Conservation (phyloP, 2,797 vertebrate species). For the Acanthopagrus latus region DNA sequence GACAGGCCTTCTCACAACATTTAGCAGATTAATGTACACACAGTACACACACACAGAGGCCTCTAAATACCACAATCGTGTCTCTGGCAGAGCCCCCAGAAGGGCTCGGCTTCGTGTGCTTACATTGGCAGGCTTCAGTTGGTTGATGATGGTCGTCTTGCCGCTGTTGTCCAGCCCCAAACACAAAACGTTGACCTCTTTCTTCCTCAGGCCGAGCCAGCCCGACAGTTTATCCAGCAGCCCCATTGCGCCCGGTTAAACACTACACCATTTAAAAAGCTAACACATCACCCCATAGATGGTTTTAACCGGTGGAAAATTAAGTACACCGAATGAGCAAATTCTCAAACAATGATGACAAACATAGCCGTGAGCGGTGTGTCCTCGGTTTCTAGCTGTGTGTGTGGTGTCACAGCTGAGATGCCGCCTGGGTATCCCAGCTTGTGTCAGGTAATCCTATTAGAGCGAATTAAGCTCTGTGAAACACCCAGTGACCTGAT, state of each 20-base stretch:
- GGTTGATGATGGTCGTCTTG: slow-evolving; percentile 99
- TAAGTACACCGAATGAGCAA: slow-evolving; percentile 10
- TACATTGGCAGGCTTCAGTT: slow-evolving; percentile 95
- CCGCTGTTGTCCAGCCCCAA: slow-evolving; percentile 98
- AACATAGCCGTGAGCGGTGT: slow-evolving; percentile 29
- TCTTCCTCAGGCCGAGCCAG: slow-evolving; percentile 96
- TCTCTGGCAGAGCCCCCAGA: neutral
- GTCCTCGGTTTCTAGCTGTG: slow-evolving; percentile 27
- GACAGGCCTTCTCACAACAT: slow-evolving; percentile 36
- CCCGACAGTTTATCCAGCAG: slow-evolving; percentile 94
- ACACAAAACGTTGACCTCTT: slow-evolving; percentile 96
- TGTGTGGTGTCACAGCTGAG: slow-evolving; percentile 47
- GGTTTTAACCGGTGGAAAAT: slow-evolving; percentile 19
- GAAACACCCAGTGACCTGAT: slow-evolving; percentile 66
- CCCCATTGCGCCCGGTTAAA: slow-evolving; percentile 86
- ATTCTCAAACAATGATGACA: slow-evolving; percentile 8
- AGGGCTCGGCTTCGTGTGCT: slow-evolving; percentile 71
- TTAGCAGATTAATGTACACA: neutral
- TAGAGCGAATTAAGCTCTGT: slow-evolving; percentile 74
- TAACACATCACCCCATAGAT: slow-evolving; percentile 63
- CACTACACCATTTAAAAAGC: slow-evolving; percentile 24
- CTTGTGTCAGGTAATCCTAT: slow-evolving; percentile 81
- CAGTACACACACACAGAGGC: neutral
- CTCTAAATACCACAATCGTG: neutral
- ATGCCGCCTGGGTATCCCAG: slow-evolving; percentile 63